A percentile compares a stretch with the other conserved stretches of the same genome.
Conservation (phyloP, 2,113 vertebrate species). For the Hemiprocne comata region DNA sequence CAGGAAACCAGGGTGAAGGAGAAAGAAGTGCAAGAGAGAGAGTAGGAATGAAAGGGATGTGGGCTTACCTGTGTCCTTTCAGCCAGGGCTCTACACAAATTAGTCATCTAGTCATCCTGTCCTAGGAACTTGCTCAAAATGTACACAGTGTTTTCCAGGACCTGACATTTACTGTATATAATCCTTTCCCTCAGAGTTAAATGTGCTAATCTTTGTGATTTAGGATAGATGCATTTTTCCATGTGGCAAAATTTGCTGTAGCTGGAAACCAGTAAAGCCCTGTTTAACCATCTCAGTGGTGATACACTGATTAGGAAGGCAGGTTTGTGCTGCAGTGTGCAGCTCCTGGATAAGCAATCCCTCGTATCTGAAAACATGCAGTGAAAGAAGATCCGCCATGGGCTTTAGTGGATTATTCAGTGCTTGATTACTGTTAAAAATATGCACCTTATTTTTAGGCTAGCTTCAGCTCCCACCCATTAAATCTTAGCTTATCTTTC, state of each 20-base stretch:
- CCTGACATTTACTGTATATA: not conserved
- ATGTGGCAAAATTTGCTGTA: not conserved
- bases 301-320: not conserved
- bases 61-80: not conserved
- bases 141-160: not conserved
- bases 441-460: not conserved
- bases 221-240: not conserved
- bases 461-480: not conserved
- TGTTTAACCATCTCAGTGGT: not conserved
- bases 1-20: not conserved
- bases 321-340: not conserved
- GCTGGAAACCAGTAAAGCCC: not conserved
- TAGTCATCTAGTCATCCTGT: not conserved
- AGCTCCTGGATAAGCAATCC: not conserved
- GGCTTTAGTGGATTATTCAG: constrained; percentile 4
- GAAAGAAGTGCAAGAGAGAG: not conserved
- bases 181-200: not conserved
- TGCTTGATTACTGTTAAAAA: constrained; percentile 22
- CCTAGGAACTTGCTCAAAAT: not conserved
- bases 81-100: not conserved
- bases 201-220: not conserved
- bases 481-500: not conserved
- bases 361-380: not conserved
- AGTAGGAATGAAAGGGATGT: not conserved
- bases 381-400: not conserved